Percentiles rank a stretch among this genome's conserved stretches.
These are phyloP conservation scores for Gonatopus flavifemur DNA, from an alignment of 1,140 invertebrate species.

Conservation along the genomic window DNA sequence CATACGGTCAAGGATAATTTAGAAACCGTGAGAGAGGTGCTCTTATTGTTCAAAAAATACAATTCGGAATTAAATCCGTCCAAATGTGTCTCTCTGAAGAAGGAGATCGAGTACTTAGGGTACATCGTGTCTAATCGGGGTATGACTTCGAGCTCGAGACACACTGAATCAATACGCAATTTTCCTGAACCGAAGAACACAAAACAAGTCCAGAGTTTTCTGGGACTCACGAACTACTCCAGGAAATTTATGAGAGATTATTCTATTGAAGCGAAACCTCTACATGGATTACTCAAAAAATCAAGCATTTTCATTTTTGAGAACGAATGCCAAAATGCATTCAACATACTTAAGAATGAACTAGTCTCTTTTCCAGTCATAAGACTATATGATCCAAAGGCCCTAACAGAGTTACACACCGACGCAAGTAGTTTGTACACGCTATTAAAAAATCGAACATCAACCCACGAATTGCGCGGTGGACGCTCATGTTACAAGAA, in stretches of 20 bases:
- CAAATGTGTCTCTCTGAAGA: not conserved
- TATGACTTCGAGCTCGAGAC: not conserved
- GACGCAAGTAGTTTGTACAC: slow-evolving; percentile 37
- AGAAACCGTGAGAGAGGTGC: not conserved
- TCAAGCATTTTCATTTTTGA: too few species aligned
- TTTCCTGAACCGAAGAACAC: not conserved
- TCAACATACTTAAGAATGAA: too few species aligned
- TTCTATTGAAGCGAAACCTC: too few species aligned
- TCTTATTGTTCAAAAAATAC: not conserved
- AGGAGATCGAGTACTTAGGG: not conserved
- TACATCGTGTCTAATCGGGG: not conserved
- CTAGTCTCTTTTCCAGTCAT: too few species aligned
- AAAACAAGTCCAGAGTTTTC: not conserved
- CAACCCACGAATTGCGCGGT: too few species aligned
- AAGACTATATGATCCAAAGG: not conserved
- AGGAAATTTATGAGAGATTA: not conserved
- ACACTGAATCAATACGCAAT: not conserved
- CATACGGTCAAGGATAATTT: not conserved
- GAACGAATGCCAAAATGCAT: too few species aligned
- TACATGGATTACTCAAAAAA: too few species aligned
- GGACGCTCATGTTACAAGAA: too few species aligned
- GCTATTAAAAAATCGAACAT: too few species aligned
- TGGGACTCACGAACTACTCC: not conserved
- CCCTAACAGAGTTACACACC: slow-evolving; percentile 27
- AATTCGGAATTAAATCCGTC: not conserved